A percentile compares a stretch with the other conserved stretches of the same genome.
Evolutionary conservation across 2,113 vertebrate species (phyloP).

Genomic region (Hiodon tergisus): DNA sequence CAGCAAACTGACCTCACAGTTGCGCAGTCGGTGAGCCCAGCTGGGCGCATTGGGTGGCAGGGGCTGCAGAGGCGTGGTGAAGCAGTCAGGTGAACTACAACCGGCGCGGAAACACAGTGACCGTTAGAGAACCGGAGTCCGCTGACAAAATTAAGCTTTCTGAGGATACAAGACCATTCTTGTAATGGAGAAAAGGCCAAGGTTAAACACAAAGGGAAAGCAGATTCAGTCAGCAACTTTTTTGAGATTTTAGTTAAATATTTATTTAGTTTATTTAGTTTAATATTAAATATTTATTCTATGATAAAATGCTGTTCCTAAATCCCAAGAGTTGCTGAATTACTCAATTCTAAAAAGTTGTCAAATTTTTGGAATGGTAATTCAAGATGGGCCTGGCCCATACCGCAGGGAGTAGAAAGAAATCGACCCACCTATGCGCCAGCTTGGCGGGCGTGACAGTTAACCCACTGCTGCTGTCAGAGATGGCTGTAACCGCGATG

Average conservation of each 20-base stretch:
- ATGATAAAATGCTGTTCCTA: too few species aligned
- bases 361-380: too few species aligned
- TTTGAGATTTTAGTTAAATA: too few species aligned
- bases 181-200: too few species aligned
- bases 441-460: slow-evolving; percentile 44
- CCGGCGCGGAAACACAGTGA: neutral
- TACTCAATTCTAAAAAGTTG: too few species aligned
- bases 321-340: too few species aligned
- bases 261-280: too few species aligned
- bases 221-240: too few species aligned
- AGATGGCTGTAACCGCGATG: slow-evolving; percentile 49
- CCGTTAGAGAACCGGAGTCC: neutral
- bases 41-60: slow-evolving; percentile 62
- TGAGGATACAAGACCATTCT: too few species aligned
- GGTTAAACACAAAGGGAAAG: too few species aligned
- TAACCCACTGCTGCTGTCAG: slow-evolving; percentile 50
- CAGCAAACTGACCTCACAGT: slow-evolving; percentile 63
- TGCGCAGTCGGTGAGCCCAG: slow-evolving; percentile 69
- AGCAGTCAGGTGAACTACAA: slow-evolving; percentile 41
- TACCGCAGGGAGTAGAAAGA: neutral
- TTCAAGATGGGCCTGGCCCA: neutral
- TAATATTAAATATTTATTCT: too few species aligned
- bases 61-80: slow-evolving; percentile 58
- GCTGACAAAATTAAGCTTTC: too few species aligned
- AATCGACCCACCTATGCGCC: slow-evolving; percentile 43